These are phyloP conservation scores for Porites cylindrica DNA, from an alignment of 92 coral and sea anemone species.

Conservation along the genomic window DNA sequence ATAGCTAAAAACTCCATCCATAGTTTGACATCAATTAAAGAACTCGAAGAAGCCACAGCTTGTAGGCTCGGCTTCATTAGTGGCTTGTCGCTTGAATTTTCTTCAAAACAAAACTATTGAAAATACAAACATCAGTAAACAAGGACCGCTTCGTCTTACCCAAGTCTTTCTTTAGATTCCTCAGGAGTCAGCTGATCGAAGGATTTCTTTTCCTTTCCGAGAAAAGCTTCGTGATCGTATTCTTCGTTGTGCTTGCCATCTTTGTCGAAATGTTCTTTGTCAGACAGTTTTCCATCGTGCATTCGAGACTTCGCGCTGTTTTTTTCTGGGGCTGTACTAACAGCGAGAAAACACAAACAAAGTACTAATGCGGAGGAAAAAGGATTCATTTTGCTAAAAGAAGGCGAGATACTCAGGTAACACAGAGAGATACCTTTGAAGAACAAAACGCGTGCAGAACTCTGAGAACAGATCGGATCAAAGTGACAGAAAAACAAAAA, in stretches of 20 bases:
- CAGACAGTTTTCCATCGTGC: slow-evolving; percentile 79
- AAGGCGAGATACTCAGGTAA: background rate
- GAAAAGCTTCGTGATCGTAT: slow-evolving; percentile 97
- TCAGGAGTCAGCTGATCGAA: slow-evolving; percentile 92
- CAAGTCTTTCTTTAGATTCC: slow-evolving; percentile 88
- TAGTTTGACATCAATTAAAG: slow-evolving; percentile 6
- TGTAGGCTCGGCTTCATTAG: slow-evolving; percentile 12
- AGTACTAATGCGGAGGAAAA: background rate
- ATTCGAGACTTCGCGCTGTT: slow-evolving; percentile 22
- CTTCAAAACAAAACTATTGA: slow-evolving; percentile 43
- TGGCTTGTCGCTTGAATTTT: slow-evolving; percentile 20
- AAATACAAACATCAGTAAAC: slow-evolving; percentile 19
- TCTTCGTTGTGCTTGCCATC: slow-evolving; percentile 85
- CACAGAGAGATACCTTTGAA: background rate
- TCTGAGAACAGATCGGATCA: background rate
- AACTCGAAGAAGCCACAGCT: slow-evolving; percentile 10
- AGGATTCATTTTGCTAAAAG: slow-evolving; percentile 7
- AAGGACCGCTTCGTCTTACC: slow-evolving; percentile 37
- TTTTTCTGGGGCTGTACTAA: slow-evolving; percentile 51
- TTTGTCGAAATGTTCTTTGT: slow-evolving; percentile 77
- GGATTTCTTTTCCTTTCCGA: slow-evolving; percentile 92
- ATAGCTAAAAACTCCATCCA: slow-evolving; percentile 35
- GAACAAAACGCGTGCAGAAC: background rate
- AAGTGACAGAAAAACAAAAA: background rate
- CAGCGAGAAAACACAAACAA: slow-evolving; percentile 13